A percentile compares a stretch with the other conserved stretches of the same genome.
Evolutionary conservation across 2,888 invertebrate species (phyloP).

Genomic region (Protodeltote pygarga): DNA sequence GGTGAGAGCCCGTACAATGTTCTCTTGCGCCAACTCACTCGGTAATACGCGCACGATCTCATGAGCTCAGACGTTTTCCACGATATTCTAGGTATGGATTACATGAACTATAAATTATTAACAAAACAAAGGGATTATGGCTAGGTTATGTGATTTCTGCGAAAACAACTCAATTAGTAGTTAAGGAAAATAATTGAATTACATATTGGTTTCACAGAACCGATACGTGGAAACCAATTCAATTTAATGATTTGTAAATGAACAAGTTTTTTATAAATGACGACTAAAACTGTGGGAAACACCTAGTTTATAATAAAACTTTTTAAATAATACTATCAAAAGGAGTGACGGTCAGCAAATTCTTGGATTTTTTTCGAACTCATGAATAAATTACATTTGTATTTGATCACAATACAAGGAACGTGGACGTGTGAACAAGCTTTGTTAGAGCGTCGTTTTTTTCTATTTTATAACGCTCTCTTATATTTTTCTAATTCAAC

Average conservation of each 20-base stretch:
- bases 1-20: slow-evolving; percentile 3
- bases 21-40: slow-evolving; percentile 3
- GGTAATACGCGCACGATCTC: slow-evolving; percentile 6
- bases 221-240: too few species aligned
- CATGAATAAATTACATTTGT: slow-evolving; percentile 16
- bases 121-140: slow-evolving; percentile 14
- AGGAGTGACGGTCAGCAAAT: slow-evolving; percentile 14
- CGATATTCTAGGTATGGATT: neutral
- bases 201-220: too few species aligned
- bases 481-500: slow-evolving; percentile 49
- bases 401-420: slow-evolving; percentile 37
- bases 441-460: slow-evolving; percentile 21
- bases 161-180: neutral
- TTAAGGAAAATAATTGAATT: too few species aligned
- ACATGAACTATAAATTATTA: slow-evolving; percentile 19
- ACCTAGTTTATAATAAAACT: too few species aligned
- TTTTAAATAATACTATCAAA: slow-evolving; percentile 12
- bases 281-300: too few species aligned
- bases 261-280: too few species aligned
- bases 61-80: slow-evolving; percentile 1
- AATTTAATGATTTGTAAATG: too few species aligned
- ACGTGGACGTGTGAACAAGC: too few species aligned
- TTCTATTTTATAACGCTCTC: slow-evolving; percentile 31
- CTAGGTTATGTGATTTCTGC: slow-evolving; percentile 4
- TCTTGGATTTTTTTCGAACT: slow-evolving; percentile 26